Conservation (phyloP, 2,888 invertebrate species). For the Andrena trimmerana region DNA sequence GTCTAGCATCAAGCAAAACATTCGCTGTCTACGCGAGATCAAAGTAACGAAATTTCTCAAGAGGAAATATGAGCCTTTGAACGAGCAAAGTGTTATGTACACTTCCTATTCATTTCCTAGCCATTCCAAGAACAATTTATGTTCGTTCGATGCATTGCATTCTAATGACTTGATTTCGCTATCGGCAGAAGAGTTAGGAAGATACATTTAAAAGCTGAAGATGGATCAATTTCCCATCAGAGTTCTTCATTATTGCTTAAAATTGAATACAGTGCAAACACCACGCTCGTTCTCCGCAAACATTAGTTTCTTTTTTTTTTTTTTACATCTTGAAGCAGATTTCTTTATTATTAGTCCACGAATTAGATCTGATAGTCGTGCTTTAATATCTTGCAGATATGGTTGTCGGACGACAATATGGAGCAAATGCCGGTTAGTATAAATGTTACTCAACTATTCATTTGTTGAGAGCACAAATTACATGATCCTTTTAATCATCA, state of each 20-base stretch:
- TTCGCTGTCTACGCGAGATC: conserved; percentile 36
- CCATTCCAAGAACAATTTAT: conserved; percentile 10
- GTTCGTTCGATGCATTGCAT: neutral
- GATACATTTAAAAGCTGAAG: conserved; percentile 12
- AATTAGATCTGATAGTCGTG: conserved; percentile 57
- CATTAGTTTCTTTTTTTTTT: neutral
- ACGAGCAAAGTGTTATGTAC: conserved; percentile 71
- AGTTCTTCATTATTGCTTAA: conserved; percentile 3
- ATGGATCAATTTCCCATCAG: conserved; percentile 17
- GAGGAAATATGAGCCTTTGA: conserved; percentile 80
- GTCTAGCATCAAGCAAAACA: conserved; percentile 59
- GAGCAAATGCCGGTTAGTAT: conserved; percentile 94
- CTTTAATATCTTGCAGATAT: conserved; percentile 88
- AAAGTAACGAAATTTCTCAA: conserved; percentile 32
- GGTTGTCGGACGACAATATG: conserved; percentile 90
- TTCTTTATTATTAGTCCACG: conserved; percentile 24
- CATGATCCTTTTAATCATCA: conserved; percentile 82
- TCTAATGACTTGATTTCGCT: neutral
- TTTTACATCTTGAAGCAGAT: conserved; percentile 45
- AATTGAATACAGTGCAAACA: conserved; percentile 33
- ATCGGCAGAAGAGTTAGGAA: conserved; percentile 17
- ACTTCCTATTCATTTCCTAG: conserved; percentile 44
- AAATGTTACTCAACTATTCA: conserved; percentile 1
- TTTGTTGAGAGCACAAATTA: neutral
- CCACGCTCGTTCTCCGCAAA: conserved; percentile 47